Evolutionary conservation across 2,888 invertebrate species (phyloP).

Genomic region (Chirona hameri): DNA sequence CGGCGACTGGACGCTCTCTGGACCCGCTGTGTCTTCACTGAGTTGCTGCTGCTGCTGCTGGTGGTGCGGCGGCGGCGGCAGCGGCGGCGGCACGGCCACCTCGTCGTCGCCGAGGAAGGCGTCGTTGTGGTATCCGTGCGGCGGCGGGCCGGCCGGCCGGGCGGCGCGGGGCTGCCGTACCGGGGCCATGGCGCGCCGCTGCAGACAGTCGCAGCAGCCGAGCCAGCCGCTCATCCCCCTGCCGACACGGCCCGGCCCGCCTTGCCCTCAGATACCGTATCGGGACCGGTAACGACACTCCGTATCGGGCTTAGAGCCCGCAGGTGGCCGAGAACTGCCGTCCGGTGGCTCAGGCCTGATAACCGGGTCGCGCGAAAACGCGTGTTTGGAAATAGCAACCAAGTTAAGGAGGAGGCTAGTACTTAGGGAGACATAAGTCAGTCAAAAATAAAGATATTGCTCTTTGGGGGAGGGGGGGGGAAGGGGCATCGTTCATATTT

Average conservation of each 20-base stretch:
- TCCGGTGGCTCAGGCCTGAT: too few species aligned
- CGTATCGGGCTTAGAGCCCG: too few species aligned
- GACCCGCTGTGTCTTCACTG: too few species aligned
- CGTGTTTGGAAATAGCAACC: too few species aligned
- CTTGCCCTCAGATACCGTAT: background rate
- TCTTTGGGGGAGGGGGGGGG: too few species aligned
- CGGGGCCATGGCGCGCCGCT: background rate
- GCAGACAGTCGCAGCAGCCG: conserved; percentile 10
- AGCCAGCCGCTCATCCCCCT: conserved; percentile 2
- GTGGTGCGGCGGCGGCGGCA: background rate
- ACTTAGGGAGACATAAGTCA: too few species aligned
- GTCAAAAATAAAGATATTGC: too few species aligned
- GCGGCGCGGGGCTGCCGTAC: background rate
- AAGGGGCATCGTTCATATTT: too few species aligned
- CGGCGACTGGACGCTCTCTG: too few species aligned
- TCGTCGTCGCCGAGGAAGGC: background rate
- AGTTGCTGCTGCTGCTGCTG: background rate
- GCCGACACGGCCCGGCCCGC: background rate
- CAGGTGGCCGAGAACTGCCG: too few species aligned
- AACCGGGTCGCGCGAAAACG: too few species aligned
- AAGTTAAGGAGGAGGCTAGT: too few species aligned
- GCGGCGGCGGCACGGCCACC: background rate
- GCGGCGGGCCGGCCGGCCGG: background rate
- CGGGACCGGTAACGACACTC: background rate
- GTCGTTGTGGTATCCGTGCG: background rate